phyloP scores from a whole-genome alignment of 2,888 invertebrate genomes.

The Mythimna impura region DNA sequence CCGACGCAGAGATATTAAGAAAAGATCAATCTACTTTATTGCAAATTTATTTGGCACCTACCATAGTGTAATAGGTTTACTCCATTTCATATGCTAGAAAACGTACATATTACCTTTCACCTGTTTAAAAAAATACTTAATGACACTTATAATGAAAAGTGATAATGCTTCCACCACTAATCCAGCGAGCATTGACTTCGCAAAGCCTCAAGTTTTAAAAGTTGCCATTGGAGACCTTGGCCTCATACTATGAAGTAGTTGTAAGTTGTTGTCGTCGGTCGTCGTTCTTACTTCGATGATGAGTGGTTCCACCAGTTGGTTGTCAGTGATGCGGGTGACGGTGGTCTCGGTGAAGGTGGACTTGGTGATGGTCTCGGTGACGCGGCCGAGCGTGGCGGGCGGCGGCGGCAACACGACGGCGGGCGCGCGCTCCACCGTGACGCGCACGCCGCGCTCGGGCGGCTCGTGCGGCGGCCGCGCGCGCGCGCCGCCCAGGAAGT shows the following conservation, averaged over 20 bases:
- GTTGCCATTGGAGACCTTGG: slow-evolving; percentile 36
- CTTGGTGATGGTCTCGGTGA: slow-evolving; percentile 98
- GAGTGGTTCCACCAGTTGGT: slow-evolving; percentile 95
- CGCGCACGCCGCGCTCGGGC: slow-evolving; percentile 92
- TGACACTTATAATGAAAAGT: slow-evolving; percentile 7
- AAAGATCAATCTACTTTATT: too few relatives aligned
- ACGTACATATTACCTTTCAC: slow-evolving; percentile 61
- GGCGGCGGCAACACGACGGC: slow-evolving; percentile 94
- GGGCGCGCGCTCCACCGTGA: slow-evolving; percentile 94
- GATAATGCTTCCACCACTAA: slow-evolving; percentile 12
- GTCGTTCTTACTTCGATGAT: slow-evolving; percentile 94
- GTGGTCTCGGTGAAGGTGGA: slow-evolving; percentile 98
- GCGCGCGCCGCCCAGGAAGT: slow-evolving; percentile 92
- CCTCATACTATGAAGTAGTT: slow-evolving; percentile 19
- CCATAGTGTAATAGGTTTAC: neutral
- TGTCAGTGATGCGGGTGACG: slow-evolving; percentile 98
- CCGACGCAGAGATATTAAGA: too few relatives aligned
- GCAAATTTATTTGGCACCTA: too few relatives aligned
- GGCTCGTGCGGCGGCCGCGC: slow-evolving; percentile 68
- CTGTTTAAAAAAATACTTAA: slow-evolving; percentile 37
- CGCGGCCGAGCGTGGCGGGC: slow-evolving; percentile 95
- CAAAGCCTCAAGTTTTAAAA: slow-evolving; percentile 21
- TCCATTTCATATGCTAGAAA: slow-evolving; percentile 26
- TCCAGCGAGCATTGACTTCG: slow-evolving; percentile 40
- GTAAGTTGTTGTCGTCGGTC: slow-evolving; percentile 42